Conservation (phyloP, 2,113 vertebrate species). For the Talpa occidentalis region DNA sequence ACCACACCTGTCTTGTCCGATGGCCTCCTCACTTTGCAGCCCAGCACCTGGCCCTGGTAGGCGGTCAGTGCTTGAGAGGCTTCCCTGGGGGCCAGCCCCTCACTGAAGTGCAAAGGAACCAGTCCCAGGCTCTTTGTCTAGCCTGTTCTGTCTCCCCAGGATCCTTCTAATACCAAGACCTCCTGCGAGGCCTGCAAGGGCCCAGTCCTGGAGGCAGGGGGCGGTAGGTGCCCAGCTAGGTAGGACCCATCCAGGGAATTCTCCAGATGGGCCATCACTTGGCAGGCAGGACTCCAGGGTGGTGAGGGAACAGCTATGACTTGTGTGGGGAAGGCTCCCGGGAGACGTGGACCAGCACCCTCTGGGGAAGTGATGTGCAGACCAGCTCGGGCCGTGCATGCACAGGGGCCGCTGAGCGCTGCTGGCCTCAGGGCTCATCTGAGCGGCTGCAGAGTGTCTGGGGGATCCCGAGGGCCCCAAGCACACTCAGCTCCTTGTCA, state of each 20-base stretch:
- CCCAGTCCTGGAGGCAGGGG: neutral
- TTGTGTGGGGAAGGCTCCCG: neutral
- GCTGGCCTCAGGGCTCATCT: neutral
- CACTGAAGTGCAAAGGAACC: neutral
- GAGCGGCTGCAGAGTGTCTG: fast-evolving
- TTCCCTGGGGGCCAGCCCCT: fast-evolving
- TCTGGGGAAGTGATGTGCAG: too few relatives aligned
- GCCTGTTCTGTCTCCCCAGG: neutral
- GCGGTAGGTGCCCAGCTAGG: neutral
- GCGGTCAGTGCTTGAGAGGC: neutral
- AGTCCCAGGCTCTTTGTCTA: neutral
- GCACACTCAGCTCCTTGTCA: neutral
- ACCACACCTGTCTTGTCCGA: too few relatives aligned
- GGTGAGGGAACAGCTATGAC: neutral
- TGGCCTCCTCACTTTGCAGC: neutral
- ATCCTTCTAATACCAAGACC: neutral
- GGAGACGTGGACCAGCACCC: neutral
- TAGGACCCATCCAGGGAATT: neutral
- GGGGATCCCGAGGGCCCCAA: neutral
- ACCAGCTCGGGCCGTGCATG: too few relatives aligned
- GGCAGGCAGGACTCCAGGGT: fast-evolving
- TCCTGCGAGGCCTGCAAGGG: neutral
- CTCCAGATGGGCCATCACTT: neutral
- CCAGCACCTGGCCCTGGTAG: fast-evolving
- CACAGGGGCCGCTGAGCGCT: too few relatives aligned